A percentile compares a stretch with the other conserved stretches of the same genome.
Evolutionary conservation across 2,888 invertebrate genomes (phyloP).

Genomic region (Copidosoma aretas): DNA sequence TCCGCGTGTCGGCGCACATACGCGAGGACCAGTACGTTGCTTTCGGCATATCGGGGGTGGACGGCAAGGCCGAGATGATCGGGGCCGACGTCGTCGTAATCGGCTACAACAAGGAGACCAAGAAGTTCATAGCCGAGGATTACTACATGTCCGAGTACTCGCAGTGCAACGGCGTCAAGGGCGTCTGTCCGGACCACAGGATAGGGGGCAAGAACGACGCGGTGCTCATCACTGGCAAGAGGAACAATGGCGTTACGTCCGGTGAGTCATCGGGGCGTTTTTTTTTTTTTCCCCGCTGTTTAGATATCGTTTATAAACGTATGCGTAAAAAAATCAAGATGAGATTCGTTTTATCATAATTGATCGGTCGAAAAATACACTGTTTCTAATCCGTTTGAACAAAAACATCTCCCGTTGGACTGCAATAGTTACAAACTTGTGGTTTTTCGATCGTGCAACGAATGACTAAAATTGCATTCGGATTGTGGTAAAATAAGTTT

Average conservation of each 20-base stretch:
- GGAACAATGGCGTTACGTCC: constrained; percentile 80
- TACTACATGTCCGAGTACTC: constrained; percentile 83
- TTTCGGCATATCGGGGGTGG: constrained; percentile 83
- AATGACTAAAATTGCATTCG: too few species aligned
- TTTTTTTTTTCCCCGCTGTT: too few species aligned
- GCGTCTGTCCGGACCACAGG: constrained; percentile 85
- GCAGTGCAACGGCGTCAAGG: constrained; percentile 82
- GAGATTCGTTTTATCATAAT: too few species aligned
- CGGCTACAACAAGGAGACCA: constrained; percentile 70
- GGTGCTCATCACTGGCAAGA: constrained; percentile 75
- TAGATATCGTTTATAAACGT: too few species aligned
- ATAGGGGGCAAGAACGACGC: constrained; percentile 84
- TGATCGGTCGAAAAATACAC: too few species aligned
- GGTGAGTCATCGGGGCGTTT: constrained; percentile 44
- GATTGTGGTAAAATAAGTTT: too few species aligned
- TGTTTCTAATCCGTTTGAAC: too few species aligned
- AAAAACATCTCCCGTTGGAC: too few species aligned
- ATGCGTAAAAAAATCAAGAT: too few species aligned
- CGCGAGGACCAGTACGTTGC: constrained; percentile 87
- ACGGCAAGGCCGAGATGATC: constrained; percentile 76
- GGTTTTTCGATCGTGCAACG: too few species aligned
- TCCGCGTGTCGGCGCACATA: constrained; percentile 80
- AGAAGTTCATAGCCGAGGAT: constrained; percentile 78
- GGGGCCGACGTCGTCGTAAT: constrained; percentile 87
- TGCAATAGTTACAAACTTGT: too few species aligned